These are phyloP conservation scores for Drosophila equinoxialis DNA, from an alignment of 1,140 invertebrate species.

Conservation along the genomic window DNA sequence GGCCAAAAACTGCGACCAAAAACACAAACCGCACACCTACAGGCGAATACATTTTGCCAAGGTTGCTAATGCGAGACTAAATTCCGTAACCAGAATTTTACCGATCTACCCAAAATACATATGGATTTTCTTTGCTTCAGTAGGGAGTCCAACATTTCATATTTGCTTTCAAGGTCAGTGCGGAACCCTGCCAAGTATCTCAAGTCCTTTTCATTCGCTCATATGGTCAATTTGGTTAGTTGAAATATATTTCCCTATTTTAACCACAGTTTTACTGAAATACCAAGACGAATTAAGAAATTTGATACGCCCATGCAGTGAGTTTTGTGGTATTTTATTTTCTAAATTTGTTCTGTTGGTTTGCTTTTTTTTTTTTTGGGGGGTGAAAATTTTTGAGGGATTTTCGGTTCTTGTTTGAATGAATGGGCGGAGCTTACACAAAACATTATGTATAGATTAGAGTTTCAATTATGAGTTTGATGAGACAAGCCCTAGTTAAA, in stretches of 20 bases:
- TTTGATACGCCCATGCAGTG: slow-evolving; percentile 64
- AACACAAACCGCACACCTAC: slow-evolving; percentile 67
- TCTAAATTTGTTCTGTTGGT: slow-evolving; percentile 22
- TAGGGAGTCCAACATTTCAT: slow-evolving; percentile 56
- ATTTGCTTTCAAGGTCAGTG: slow-evolving; percentile 47
- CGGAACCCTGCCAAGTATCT: slow-evolving; percentile 64
- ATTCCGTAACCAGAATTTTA: slow-evolving; percentile 71
- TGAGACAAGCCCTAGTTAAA: not conserved
- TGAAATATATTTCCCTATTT: slow-evolving; percentile 52
- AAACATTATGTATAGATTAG: slow-evolving; percentile 60
- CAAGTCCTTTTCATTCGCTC: slow-evolving; percentile 47
- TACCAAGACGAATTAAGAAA: slow-evolving; percentile 67
- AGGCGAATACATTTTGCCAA: slow-evolving; percentile 27
- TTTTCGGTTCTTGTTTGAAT: slow-evolving; percentile 21
- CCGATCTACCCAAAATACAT: slow-evolving; percentile 52
- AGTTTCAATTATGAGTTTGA: slow-evolving; percentile 38
- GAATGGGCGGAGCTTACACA: slow-evolving; percentile 52
- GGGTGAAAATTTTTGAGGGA: slow-evolving; percentile 57
- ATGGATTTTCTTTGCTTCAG: slow-evolving; percentile 37
- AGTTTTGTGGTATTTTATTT: slow-evolving; percentile 53
- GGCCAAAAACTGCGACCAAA: slow-evolving; percentile 70
- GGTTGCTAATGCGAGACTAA: slow-evolving; percentile 63
- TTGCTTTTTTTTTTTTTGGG: slow-evolving; percentile 17
- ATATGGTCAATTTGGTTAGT: slow-evolving; percentile 46
- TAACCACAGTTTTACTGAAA: slow-evolving; percentile 69